These are phyloP conservation scores for Circaetus gallicus DNA, from an alignment of 2,113 vertebrate species.

Conservation along the genomic window DNA sequence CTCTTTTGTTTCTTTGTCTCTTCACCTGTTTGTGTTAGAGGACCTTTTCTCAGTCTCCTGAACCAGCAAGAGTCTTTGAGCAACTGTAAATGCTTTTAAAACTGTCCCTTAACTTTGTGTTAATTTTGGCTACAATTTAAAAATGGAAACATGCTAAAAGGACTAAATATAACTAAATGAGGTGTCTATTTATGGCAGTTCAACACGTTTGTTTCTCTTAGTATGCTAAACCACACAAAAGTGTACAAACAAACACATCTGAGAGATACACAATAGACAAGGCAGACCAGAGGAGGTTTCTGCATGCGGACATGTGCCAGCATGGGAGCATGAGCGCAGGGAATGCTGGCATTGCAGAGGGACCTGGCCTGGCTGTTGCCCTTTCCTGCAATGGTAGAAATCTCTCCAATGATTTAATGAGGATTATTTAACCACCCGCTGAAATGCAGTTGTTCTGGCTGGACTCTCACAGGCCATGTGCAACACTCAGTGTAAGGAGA, in stretches of 20 bases:
- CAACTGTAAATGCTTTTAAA: neutral
- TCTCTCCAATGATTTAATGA: neutral
- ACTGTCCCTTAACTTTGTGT: neutral
- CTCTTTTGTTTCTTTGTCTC: neutral
- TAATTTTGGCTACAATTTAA: neutral
- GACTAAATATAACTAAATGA: neutral
- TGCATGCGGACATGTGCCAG: neutral
- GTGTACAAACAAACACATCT: neutral
- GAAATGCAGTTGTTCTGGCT: neutral
- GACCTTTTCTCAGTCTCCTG: neutral
- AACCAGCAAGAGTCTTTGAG: neutral
- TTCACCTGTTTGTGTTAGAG: neutral
- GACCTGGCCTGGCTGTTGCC: neutral
- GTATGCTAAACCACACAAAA: neutral
- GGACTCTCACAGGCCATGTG: neutral
- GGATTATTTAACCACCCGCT: neutral
- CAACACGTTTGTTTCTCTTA: neutral
- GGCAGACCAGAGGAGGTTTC: neutral
- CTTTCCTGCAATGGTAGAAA: too few species aligned
- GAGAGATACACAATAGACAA: neutral
- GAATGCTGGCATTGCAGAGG: neutral
- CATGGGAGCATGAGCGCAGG: fast-evolving
- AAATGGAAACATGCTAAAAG: neutral
- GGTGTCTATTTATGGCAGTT: neutral
- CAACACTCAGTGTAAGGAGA: neutral